Evolutionary conservation across 92 coral and sea anemone species (phyloP), one percentile per base, ranked within the genome.

Genomic region (Porites divaricata): DNA sequence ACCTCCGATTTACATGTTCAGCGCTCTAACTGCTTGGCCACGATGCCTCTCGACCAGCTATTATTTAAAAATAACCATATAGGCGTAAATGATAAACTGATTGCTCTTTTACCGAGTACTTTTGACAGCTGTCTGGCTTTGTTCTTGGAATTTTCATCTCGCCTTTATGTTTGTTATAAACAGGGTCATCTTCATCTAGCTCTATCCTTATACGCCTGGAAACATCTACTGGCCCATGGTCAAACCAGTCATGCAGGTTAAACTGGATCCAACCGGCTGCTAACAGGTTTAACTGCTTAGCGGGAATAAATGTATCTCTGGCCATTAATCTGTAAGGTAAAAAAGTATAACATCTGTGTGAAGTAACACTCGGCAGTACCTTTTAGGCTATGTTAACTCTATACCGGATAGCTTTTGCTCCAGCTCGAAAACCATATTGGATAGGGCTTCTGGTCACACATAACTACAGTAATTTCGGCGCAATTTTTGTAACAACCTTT

Each of bases 181-280:
- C 77, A 6, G 90, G 90, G 28, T 89, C 95, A 8, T 81, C 50
- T 49, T 50, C 13, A 58, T 80, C 80, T 0, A 89, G 67, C 0
- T 89, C 89, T 19, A 94, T 89, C 10, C 45, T 78, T 21, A 94
- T 92, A n/a, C 78, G 81, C 8, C 63, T 49, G 22, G 52, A n/a
- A 16, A 82, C 73, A 68, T 89, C 91, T 12, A 70, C 85, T 28
- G 74, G 61, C 0, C 98, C 96, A 48, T 95, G 96, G 50, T 93
- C 98, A 68, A 95, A 88, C 98, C 98, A 95, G 77, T 95, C 98
- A 68, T 95, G 98, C 9, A 89, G 20, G 90, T 86, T 90, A 35
- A 95, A 93, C 84, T 95, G 98, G 28, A 90, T 83, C 90, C 90
- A 95, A n/a, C 87, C 93, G 6, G 95, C 98, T 2, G 98, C 93